Evolutionary conservation across 2,888 invertebrate species (phyloP), one percentile per base, ranked within the genome.

Genomic region (Phyllotreta cruciferae): DNA sequence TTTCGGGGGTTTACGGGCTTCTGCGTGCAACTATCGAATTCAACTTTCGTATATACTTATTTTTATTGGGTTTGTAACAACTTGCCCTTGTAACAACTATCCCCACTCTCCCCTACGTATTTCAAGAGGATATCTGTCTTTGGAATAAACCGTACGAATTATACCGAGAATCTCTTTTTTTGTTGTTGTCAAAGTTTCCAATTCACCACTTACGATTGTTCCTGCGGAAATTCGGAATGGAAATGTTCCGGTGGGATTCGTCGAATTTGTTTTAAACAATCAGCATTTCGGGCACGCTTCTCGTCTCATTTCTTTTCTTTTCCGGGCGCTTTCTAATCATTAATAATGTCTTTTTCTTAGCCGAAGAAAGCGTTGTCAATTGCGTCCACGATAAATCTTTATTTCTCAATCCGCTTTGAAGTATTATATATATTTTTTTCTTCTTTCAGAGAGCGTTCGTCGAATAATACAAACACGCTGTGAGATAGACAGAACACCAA

Each of bases 301-400:
- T 37, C 53, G 52, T 53, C 37, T 44, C 24, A 36, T 52, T 52
- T n/a, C 44, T 36, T 44, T 14, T 52, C 24, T 58, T 58, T 13
- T 13, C 39, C 60, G 24, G 24, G 36, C 37, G 38, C 52, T 60
- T 44, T 13, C 42, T 52, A 60, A 60, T 60, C 52, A 44, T 60
- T 60, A 60, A 60, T 60, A 60, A 60, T 60, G 60, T 60, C 52
- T 52, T 58, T 53, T 52, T 24, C 24, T 36, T 52, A 6, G 60
- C 60, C 39, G 38, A 35, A 42, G 42, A 57, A 39, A 52, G 14
- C 57, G 57, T 55, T 10, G 55, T 57, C 52, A 60, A 34, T 60
- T 52, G 44, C 41, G 53, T 44, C 38, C 60, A 41, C 35, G n/a
- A 44, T 56, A 56, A 60, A 64, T 64, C 64, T 56, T 34, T 60